Evolutionary conservation across 2,113 vertebrate genomes (phyloP), one percentile per base, ranked within the genome.

Genomic region (Papio anubis): DNA sequence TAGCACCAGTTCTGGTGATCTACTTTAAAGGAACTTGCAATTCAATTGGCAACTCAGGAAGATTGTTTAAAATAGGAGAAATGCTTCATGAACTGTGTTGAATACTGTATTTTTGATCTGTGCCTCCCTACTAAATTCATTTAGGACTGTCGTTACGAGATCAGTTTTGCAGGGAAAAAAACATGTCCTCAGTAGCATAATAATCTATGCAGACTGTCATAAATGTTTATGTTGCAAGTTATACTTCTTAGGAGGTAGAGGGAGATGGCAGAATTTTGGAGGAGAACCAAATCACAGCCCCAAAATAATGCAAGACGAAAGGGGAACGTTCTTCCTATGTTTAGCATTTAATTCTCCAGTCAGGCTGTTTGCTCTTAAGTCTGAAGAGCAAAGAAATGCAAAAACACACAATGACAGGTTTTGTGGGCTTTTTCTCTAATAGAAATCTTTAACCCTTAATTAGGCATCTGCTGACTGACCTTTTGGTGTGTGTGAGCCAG

Each of bases 201-300:
- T 90, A 70, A 85, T 94, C 84, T 92, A 95, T 72, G 76, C 92
- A 97, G 83, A 70, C 84, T 95, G 95, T 97, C 96, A 96, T 94
- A 93, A 98, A 96, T 96, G 93, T 96, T 97, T 96, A 94, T 80
- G 82, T 94, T 96, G 66, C 78, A 94, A 96, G 76, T 93, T 96
- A 73, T 95, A 70, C 66, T 64, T 97, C 96, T 96, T 96, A 84
- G 88, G 45, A 92, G 85, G 96, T 86, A 70, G 76, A 93, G 50
- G 78, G 95, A 94, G 92, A 92, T 96, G 94, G 84, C 93, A 97
- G 96, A 96, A 96, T 88, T 94, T 92, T 92, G 95, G 90, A 97
- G 78, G 82, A 82, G 48, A 93, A 87, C 81, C 93, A 97, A 86
- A 88, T 96, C 87, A 97, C 76, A 97, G 84, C 79, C 88, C 59